Conservation (phyloP, 2,113 vertebrate genomes). For the Nettapus auritus region DNA sequence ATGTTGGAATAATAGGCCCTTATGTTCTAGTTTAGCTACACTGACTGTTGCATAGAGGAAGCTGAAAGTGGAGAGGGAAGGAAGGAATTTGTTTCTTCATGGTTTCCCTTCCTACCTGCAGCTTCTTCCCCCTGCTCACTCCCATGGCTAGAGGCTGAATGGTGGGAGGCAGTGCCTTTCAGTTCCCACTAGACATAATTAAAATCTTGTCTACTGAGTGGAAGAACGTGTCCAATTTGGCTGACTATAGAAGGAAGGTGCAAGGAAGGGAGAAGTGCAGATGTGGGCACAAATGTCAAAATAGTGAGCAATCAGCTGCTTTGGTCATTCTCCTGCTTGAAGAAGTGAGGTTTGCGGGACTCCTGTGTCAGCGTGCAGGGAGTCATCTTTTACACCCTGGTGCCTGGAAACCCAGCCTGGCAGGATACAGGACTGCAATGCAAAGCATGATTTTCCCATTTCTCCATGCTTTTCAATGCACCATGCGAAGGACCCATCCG, state of each 20-base stretch:
- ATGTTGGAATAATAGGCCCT: neutral
- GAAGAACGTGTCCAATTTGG: slow-evolving; percentile 44
- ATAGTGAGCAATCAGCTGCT: neutral
- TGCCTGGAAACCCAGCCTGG: slow-evolving; percentile 3
- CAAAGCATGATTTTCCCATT: neutral
- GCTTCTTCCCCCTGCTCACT: neutral
- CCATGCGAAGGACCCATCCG: neutral
- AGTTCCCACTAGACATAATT: neutral
- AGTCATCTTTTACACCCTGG: neutral
- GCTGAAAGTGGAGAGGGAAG: neutral
- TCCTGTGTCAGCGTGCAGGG: neutral
- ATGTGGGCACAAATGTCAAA: neutral
- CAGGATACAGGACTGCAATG: neutral
- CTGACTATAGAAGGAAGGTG: neutral
- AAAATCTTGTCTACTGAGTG: neutral
- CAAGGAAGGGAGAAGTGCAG: neutral
- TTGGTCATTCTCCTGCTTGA: neutral
- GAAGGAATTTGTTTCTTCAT: neutral
- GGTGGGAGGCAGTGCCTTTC: neutral
- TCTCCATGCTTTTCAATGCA: neutral
- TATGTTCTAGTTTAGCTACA: neutral
- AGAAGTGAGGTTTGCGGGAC: neutral
- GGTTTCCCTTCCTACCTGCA: neutral
- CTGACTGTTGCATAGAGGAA: neutral
- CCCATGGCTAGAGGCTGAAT: neutral